Evolutionary conservation across 2,888 invertebrate genomes (phyloP).

Genomic region (Nemoura dubitans): DNA sequence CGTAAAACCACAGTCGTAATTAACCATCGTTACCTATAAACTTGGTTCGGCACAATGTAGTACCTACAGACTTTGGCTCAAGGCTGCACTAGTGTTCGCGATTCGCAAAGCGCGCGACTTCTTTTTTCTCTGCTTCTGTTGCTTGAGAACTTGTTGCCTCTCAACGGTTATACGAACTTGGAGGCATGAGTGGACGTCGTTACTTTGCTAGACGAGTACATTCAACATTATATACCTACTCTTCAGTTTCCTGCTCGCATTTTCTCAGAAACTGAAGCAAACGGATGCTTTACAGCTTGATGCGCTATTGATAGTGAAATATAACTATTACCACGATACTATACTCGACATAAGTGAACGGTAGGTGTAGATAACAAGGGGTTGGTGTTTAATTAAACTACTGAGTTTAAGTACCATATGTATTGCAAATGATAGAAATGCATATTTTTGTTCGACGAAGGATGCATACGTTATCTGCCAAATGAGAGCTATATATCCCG

Average conservation of each 20-base stretch:
- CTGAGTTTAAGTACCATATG: too few species aligned
- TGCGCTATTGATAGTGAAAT: neutral
- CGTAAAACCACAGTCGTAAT: neutral
- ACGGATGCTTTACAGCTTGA: constrained; percentile 9
- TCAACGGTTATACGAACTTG: constrained; percentile 33
- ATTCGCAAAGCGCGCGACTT: neutral
- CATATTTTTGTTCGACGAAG: too few species aligned
- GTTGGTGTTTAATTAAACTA: too few species aligned
- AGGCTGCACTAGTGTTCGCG: neutral
- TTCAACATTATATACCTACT: constrained; percentile 1
- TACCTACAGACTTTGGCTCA: neutral
- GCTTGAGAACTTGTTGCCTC: constrained; percentile 9
- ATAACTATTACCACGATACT: too few species aligned
- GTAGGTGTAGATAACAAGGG: too few species aligned
- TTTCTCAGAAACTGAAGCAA: constrained; percentile 21
- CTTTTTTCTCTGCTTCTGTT: neutral
- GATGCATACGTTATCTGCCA: too few species aligned
- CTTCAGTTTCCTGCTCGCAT: constrained; percentile 29
- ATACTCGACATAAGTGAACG: too few species aligned
- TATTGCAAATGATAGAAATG: too few species aligned
- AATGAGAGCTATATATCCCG: too few species aligned
- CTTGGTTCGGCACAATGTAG: neutral
- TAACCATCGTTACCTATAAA: neutral
- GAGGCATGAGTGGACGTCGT: neutral
- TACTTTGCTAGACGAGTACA: neutral